Evolutionary conservation across 2,888 invertebrate species (phyloP), one percentile per base, ranked within the genome.

Genomic region (Euproctis similis): DNA sequence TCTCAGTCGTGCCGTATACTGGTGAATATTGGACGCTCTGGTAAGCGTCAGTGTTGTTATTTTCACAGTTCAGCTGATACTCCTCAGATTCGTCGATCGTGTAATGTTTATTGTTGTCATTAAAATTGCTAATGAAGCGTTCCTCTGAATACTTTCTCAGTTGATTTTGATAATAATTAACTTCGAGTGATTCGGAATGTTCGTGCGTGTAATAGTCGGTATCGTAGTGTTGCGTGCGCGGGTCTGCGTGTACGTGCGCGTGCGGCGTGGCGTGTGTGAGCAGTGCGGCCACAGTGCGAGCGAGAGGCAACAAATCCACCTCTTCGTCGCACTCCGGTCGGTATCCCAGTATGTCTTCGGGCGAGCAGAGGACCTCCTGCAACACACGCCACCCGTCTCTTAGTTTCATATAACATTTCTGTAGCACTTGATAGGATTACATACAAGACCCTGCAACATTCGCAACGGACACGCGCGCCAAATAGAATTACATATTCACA

Each of bases 361-460:
- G 81, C 81, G 86, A 85, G 80, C 89, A 88, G 78, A 89, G 77
- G 78, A 77, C 82, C 82, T 88, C 88, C 88, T 89, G 89, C 87
- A 89, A 89, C 88, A 87, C 85, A 85, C 85, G 85, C 85, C 85
- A 85, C 77, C 74, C 76, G 56, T 63, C 68, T 66, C 68, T 74
- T 74, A 71, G 66, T 69, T 54, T 66, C 62, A 58, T 44, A 59
- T 55, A 48, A 44, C 36, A 53, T 58, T 48, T 47, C 43, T 54
- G 42, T 53, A 53, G 56, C 68, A 66, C 67, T 65, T 66, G 50
- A 69, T 60, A 67, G 62, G 67, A 74, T 75, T 71, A 62, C 65
- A 55, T 67, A 65, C 53, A 43, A 58, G 59, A 64, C 72, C 77
- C 81, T 77, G 77, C 53, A 73, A 76, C 68, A 72, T 59, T 69